A percentile compares a stretch with the other conserved stretches of the same genome.
Evolutionary conservation across 2,888 invertebrate species (phyloP).

Genomic region (Eurois occulta): DNA sequence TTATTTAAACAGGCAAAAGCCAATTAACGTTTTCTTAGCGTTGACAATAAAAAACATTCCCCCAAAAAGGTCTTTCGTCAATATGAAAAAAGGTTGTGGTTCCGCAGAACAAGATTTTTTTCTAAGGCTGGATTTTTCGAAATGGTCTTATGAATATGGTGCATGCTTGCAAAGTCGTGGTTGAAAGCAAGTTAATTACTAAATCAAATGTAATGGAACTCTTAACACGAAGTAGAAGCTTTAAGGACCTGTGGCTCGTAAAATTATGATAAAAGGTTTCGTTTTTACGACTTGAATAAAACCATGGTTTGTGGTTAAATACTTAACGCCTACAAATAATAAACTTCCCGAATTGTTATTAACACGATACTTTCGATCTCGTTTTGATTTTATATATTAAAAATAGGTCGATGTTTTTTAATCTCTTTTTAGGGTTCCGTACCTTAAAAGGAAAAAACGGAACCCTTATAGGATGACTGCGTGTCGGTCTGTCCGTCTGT

Average conservation of each 20-base stretch:
- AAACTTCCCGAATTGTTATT: conserved; percentile 50
- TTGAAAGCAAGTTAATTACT: conserved; percentile 75
- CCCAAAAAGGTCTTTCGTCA: conserved; percentile 9
- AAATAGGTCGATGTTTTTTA: neutral
- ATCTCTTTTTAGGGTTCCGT: too few relatives aligned
- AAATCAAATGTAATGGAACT: conserved; percentile 80
- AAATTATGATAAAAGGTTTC: conserved; percentile 88
- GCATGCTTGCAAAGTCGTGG: conserved; percentile 15
- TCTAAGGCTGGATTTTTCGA: neutral
- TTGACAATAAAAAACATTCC: conserved; percentile 29
- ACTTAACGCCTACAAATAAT: conserved; percentile 78
- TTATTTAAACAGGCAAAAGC: conserved; percentile 35
- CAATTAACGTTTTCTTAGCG: conserved; percentile 38
- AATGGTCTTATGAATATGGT: neutral
- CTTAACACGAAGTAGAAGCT: conserved; percentile 83
- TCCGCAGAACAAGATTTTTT: conserved; percentile 1
- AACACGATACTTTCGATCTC: conserved; percentile 47
- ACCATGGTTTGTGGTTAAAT: conserved; percentile 81
- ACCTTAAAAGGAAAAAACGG: too few relatives aligned
- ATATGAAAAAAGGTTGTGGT: neutral
- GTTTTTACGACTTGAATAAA: conserved; percentile 84
- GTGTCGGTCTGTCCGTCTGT: too few relatives aligned
- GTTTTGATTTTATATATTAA: conserved; percentile 14
- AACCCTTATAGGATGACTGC: too few relatives aligned
- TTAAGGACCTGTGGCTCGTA: conserved; percentile 82